Evolutionary conservation across 1,140 invertebrate species (phyloP), one percentile per base, ranked within the genome.

Genomic region (Ceratina calcarata): DNA sequence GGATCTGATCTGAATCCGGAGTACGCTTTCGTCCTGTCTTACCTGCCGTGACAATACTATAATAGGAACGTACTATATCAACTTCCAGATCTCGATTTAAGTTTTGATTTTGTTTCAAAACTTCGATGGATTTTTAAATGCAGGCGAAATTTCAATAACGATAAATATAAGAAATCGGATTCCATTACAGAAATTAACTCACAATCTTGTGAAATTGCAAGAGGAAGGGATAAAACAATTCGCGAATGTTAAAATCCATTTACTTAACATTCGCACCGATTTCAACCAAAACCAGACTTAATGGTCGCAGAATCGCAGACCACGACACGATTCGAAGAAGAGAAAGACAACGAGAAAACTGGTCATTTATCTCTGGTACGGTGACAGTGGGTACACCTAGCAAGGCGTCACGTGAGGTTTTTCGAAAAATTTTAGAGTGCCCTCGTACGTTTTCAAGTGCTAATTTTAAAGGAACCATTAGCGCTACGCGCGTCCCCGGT

Each of bases 381-480:
- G 55, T 72, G 61, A 80, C 53, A 58, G 45, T 24, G 27, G 18
- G 69, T 74, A 58, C 71, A 32, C 20, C 16, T 57, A 13, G 18
- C 55, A 18, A 18, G 55, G 55, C 55, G 18, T 57, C 64, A 18
- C 74, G 62, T 49, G 51, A 58, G 57, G 24, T 81, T 82, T 71
- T 58, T 74, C 71, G 80, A 86, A 85, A 88, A 83, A 89, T 86
- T 85, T 85, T 73, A 78, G 82, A 86, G 78, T 76, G 78, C 76
- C 62, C 62, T 71, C 75, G 53, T 53, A 69, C 77, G 57, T 86
- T 81, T 80, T 60, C 74, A 78, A 79, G 79, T 84, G 88, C 90
- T 92, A 92, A 92, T 92, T 92, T 92, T 91, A 90, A 92, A 89
- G 90, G 91, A 88, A 85, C 92, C 91, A 93, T 92, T 92, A 92